Conservation (phyloP, 2,797 vertebrate genomes). For the Periophthalmus magnuspinnatus region DNA sequence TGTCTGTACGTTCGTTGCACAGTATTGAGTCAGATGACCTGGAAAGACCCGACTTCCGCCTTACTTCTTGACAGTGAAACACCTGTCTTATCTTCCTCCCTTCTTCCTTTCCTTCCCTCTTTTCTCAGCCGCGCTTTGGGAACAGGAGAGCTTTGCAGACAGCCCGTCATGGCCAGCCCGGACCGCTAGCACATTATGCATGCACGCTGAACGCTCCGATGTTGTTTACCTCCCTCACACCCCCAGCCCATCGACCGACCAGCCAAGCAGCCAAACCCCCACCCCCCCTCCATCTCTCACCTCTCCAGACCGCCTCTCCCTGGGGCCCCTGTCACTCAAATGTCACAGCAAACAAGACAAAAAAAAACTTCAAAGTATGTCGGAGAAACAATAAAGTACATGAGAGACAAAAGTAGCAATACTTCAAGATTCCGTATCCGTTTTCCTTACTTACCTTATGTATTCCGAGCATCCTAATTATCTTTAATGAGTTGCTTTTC, state of each 20-base stretch:
- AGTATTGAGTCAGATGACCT: neutral
- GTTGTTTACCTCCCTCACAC: conserved; percentile 71
- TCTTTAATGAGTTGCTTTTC: no score
- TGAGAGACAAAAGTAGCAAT: no score
- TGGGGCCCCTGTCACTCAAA: conserved; percentile 64
- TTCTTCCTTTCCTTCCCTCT: neutral
- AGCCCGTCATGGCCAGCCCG: conserved; percentile 61
- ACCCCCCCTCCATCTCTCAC: conserved; percentile 38
- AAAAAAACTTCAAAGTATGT: neutral
- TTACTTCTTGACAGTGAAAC: neutral
- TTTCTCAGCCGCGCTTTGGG: conserved; percentile 38
- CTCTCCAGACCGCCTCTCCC: conserved; percentile 57
- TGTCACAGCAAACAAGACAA: conserved; percentile 48
- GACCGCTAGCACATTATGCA: conserved; percentile 58
- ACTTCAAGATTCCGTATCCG: no score
- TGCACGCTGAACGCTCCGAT: conserved; percentile 69
- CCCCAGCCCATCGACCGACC: conserved; percentile 42
- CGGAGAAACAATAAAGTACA: neutral
- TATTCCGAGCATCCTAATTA: no score
- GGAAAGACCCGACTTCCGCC: neutral
- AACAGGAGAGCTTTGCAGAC: conserved; percentile 54
- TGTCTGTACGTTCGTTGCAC: neutral
- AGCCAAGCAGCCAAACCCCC: conserved; percentile 31
- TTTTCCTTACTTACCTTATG: no score
- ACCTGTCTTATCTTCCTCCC: neutral